Conservation (phyloP, 1,140 invertebrate genomes). For the Lordiphosa clarofinis region DNA sequence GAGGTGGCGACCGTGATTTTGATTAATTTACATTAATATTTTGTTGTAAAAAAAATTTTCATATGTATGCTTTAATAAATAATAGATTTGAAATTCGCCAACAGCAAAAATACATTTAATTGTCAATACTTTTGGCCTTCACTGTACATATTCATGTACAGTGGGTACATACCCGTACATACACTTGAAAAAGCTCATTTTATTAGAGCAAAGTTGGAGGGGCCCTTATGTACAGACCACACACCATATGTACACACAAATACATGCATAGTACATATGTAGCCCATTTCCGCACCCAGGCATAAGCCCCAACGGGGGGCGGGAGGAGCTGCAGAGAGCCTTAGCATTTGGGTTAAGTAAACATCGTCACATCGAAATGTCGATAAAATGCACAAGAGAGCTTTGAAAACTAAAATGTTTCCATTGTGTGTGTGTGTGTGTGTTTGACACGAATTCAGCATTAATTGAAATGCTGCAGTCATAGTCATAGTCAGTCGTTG, state of each 20-base stretch:
- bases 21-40: too few species aligned
- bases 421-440: slow-evolving; percentile 30
- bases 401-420: slow-evolving; percentile 32
- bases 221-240: neutral
- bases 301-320: too few species aligned
- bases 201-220: slow-evolving; percentile 40
- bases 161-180: too few species aligned
- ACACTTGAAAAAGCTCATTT: slow-evolving; percentile 62
- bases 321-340: neutral
- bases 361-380: slow-evolving; percentile 53
- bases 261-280: slow-evolving; percentile 39
- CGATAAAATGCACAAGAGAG: slow-evolving; percentile 47
- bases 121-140: too few species aligned
- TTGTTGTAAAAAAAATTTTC: too few species aligned
- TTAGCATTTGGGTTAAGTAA: slow-evolving; percentile 68
- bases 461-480: slow-evolving; percentile 76
- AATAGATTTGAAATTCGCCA: too few species aligned
- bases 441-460: slow-evolving; percentile 61
- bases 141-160: too few species aligned
- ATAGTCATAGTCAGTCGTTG: slow-evolving; percentile 55
- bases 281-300: slow-evolving; percentile 65
- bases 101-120: too few species aligned
- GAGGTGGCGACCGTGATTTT: too few species aligned
- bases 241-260: neutral
- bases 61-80: too few species aligned